Conservation (phyloP, 1,140 invertebrate genomes). For the Hermatobates lingyangjiaoensis region DNA sequence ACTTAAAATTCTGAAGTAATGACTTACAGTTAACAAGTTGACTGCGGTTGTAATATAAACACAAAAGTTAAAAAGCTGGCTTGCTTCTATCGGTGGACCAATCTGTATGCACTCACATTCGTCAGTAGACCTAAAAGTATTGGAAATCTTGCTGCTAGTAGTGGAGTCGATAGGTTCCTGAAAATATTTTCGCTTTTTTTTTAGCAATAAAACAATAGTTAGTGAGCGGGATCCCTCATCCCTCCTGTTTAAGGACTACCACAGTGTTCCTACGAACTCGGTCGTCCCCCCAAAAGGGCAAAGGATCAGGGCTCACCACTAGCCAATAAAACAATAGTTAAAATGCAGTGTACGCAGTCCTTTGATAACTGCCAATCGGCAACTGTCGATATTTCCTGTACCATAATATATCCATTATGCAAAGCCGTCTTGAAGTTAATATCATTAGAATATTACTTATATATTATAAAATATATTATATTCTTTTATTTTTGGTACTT, state of each 20-base stretch:
- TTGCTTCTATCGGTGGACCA: slow-evolving; percentile 5
- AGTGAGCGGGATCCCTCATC: neutral
- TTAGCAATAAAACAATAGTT: no score
- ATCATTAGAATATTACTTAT: no score
- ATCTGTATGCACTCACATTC: slow-evolving; percentile 2
- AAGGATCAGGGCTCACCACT: no score
- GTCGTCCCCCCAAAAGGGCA: neutral
- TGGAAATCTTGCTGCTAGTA: neutral
- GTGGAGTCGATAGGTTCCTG: neutral
- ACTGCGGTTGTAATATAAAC: slow-evolving; percentile 1
- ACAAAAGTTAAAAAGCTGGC: slow-evolving; percentile 3
- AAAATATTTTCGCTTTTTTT: no score
- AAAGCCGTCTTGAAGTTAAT: no score
- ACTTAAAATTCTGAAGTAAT: neutral
- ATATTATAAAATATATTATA: no score
- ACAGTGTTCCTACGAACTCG: neutral
- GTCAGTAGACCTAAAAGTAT: neutral
- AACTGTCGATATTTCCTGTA: no score
- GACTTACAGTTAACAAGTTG: slow-evolving; percentile 7
- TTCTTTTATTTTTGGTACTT: no score
- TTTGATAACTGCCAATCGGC: no score
- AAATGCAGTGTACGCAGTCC: no score
- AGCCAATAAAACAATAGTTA: no score
- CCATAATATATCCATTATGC: no score
- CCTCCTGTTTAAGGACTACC: neutral